Conservation (phyloP, 2,888 invertebrate species). For the Phyto melanocephala region DNA sequence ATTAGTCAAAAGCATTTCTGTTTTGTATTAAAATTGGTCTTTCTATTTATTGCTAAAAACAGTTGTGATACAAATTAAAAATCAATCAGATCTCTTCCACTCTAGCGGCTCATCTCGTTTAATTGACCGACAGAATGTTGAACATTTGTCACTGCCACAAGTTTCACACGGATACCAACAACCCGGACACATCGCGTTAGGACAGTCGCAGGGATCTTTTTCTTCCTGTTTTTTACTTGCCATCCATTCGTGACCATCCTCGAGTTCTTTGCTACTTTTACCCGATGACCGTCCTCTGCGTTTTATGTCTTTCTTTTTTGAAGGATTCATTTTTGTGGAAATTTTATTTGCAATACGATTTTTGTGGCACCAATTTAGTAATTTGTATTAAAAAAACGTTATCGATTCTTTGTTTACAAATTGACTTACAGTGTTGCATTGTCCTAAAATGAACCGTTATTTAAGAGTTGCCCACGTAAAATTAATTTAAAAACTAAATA, state of each 20-base stretch:
- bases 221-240: conserved; percentile 26
- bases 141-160: conserved; percentile 64
- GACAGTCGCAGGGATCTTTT: conserved; percentile 61
- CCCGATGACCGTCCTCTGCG: conserved; percentile 23
- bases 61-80: neutral
- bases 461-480: conserved; percentile 2
- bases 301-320: conserved; percentile 6
- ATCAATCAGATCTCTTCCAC: conserved; percentile 32
- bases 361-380: neutral
- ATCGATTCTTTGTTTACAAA: neutral
- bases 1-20: too few species aligned
- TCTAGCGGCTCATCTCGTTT: conserved; percentile 38
- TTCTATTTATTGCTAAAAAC: too few species aligned
- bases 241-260: neutral
- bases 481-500: too few species aligned
- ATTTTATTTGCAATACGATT: neutral
- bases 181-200: conserved; percentile 46
- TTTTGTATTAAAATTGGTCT: too few species aligned
- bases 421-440: conserved; percentile 4
- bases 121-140: conserved; percentile 56
- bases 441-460: conserved; percentile 9
- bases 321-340: neutral
- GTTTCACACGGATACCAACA: conserved; percentile 64
- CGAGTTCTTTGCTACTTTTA: neutral
- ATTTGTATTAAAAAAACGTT: conserved; percentile 20